A percentile compares a stretch with the other conserved stretches of the same genome.
phyloP scores from a whole-genome alignment of 2,113 vertebrate species.

The Seriola quinqueradiata region DNA sequence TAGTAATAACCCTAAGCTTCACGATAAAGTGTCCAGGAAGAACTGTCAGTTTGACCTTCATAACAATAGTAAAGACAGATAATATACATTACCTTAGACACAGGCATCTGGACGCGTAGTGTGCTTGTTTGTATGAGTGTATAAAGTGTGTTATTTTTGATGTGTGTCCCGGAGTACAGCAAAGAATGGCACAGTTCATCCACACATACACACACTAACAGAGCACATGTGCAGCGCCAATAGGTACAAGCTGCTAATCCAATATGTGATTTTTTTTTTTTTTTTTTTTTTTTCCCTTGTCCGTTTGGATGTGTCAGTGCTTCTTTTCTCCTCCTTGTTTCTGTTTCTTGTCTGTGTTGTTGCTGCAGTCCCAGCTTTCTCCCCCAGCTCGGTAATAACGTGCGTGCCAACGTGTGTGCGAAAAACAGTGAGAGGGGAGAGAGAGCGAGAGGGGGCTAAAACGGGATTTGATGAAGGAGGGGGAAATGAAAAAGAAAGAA shows the following conservation, averaged over 20 bases:
- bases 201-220: slow-evolving; percentile 31
- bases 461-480: slow-evolving; percentile 41
- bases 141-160: slow-evolving; percentile 33
- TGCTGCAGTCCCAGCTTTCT: slow-evolving; percentile 63
- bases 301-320: slow-evolving; percentile 28
- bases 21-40: slow-evolving; percentile 13
- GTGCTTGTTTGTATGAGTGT: slow-evolving; percentile 30
- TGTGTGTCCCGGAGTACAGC: slow-evolving; percentile 44
- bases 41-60: slow-evolving; percentile 47
- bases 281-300: slow-evolving; percentile 3
- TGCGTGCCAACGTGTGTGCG: slow-evolving; percentile 49
- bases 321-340: slow-evolving; percentile 48
- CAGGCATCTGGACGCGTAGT: slow-evolving; percentile 73
- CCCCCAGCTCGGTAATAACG: slow-evolving; percentile 43
- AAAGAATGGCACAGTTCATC: slow-evolving; percentile 45
- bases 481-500: slow-evolving; percentile 40
- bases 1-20: not conserved
- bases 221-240: slow-evolving; percentile 34
- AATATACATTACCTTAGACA: slow-evolving; percentile 78
- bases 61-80: slow-evolving; percentile 23
- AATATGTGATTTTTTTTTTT: slow-evolving; percentile 33
- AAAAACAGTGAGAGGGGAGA: slow-evolving; percentile 44
- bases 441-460: slow-evolving; percentile 15
- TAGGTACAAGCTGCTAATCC: slow-evolving; percentile 62
- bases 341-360: slow-evolving; percentile 59